These are phyloP conservation scores for Drosophila parvula DNA, from an alignment of 1,140 invertebrate species.

Conservation along the genomic window DNA sequence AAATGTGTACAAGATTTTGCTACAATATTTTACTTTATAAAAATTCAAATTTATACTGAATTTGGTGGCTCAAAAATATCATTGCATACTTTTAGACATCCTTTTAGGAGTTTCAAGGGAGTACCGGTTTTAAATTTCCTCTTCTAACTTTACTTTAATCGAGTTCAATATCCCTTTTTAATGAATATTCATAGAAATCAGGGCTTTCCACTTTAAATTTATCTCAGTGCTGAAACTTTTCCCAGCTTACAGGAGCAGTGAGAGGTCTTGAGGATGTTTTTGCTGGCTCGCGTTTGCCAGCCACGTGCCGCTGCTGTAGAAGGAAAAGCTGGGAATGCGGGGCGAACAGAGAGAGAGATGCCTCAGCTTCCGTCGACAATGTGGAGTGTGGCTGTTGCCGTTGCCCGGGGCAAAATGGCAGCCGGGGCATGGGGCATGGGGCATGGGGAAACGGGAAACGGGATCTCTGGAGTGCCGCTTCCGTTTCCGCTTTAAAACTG, in stretches of 20 bases:
- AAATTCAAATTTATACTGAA: no score
- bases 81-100: no score
- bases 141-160: no score
- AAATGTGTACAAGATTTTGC: no score
- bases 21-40: no score
- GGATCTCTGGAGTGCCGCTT: constrained; percentile 27
- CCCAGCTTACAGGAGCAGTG: background rate
- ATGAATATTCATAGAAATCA: no score
- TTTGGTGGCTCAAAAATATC: no score
- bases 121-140: no score
- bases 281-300: constrained; percentile 59
- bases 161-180: no score
- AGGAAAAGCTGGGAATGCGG: background rate
- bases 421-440: background rate
- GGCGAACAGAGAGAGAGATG: background rate
- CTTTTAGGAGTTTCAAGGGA: no score
- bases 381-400: constrained; percentile 18
- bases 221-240: constrained; percentile 17
- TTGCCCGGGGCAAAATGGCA: background rate
- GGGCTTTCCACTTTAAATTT: no score
- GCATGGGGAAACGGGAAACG: constrained; percentile 5
- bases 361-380: constrained; percentile 32
- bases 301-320: constrained; percentile 62
- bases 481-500: constrained; percentile 49
- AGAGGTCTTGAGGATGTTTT: constrained; percentile 19